These are phyloP conservation scores for Hydrotaea diabolus DNA, from an alignment of 2,888 invertebrate genomes.

Conservation along the genomic window DNA sequence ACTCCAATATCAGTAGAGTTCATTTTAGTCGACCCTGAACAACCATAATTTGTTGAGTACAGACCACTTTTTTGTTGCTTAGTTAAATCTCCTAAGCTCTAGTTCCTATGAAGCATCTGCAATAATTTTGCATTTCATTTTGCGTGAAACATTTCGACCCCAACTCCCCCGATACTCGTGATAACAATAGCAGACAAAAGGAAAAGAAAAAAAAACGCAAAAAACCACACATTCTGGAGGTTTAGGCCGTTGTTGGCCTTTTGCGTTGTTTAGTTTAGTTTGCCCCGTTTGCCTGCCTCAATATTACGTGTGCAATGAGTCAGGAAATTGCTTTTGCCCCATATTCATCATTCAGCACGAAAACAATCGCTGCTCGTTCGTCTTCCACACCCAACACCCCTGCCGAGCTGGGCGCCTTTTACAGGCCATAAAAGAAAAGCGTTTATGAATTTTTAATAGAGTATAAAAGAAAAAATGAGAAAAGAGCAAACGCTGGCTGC, in stretches of 20 bases:
- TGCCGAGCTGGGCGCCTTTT: slow-evolving; percentile 23
- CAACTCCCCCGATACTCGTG: no score
- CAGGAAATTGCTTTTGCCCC: slow-evolving; percentile 64
- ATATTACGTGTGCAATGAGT: slow-evolving; percentile 68
- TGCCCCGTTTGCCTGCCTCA: slow-evolving; percentile 36
- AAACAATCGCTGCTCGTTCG: background rate
- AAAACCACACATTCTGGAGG: slow-evolving; percentile 13
- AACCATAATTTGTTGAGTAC: background rate
- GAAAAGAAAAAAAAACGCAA: background rate
- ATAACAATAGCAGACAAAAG: no score
- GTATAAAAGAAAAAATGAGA: slow-evolving; percentile 39
- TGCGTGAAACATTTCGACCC: slow-evolving; percentile 47
- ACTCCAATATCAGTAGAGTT: background rate
- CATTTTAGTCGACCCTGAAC: background rate
- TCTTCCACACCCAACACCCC: slow-evolving; percentile 8
- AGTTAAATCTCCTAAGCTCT: background rate
- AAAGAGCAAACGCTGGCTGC: slow-evolving; percentile 21
- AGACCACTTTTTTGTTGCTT: background rate
- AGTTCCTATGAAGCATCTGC: slow-evolving; percentile 7
- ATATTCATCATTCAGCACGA: slow-evolving; percentile 23
- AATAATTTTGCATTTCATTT: slow-evolving; percentile 63
- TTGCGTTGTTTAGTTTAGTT: slow-evolving; percentile 39
- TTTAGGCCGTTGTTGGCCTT: background rate
- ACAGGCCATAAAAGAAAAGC: slow-evolving; percentile 25
- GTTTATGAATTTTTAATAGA: slow-evolving; percentile 66